Percentiles rank a stretch among this genome's conserved stretches.
Evolutionary conservation across 1,140 invertebrate genomes (phyloP).

Genomic region (Heliconius congener): DNA sequence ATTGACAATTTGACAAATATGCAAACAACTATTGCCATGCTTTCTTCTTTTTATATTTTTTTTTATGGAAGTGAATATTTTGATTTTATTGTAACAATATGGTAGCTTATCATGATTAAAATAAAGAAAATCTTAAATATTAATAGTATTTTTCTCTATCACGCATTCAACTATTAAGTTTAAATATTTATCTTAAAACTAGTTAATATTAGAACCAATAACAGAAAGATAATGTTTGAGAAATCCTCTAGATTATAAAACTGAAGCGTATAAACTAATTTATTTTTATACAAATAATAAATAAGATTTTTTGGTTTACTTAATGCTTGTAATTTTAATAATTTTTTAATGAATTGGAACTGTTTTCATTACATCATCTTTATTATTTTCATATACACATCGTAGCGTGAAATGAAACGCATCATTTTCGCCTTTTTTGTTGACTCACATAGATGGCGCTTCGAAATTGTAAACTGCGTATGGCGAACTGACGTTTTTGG

Average conservation of each 20-base stretch:
- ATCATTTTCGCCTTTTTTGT: conserved; percentile 59
- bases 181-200: too few species aligned
- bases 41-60: background rate
- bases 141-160: too few species aligned
- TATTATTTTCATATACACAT: background rate
- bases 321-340: too few species aligned
- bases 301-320: too few species aligned
- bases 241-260: background rate
- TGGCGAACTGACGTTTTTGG: conserved; percentile 81
- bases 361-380: background rate
- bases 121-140: too few species aligned
- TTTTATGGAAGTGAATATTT: background rate
- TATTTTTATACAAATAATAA: background rate
- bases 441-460: conserved; percentile 73
- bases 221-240: too few species aligned
- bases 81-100: too few species aligned
- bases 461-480: conserved; percentile 76
- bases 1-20: conserved; percentile 9
- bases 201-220: too few species aligned
- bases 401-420: conserved; percentile 52
- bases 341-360: too few species aligned
- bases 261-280: background rate
- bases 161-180: too few species aligned
- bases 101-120: too few species aligned
- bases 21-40: background rate